Conservation (phyloP, 2,888 invertebrate genomes). For the Clistopyga incitator region DNA sequence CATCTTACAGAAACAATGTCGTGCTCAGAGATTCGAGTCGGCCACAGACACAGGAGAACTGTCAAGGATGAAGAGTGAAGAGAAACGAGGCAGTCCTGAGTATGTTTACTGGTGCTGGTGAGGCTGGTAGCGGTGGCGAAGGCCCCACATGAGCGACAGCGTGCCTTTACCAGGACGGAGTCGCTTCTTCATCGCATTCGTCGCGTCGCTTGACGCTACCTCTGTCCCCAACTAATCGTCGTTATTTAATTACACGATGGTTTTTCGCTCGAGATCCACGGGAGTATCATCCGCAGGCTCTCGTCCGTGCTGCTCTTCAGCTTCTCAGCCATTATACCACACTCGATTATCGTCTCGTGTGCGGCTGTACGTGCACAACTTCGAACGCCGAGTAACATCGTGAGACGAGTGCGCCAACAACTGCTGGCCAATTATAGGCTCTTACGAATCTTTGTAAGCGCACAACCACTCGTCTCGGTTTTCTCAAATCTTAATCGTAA, state of each 20-base stretch:
- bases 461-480: slow-evolving; percentile 14
- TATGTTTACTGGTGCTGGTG: neutral
- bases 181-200: slow-evolving; percentile 82
- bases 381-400: neutral
- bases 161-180: slow-evolving; percentile 75
- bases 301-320: neutral
- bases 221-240: slow-evolving; percentile 79
- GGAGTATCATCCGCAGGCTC: neutral
- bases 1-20: too few species aligned
- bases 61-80: slow-evolving; percentile 18
- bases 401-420: neutral
- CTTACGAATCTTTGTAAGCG: slow-evolving; percentile 35
- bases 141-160: slow-evolving; percentile 79
- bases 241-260: slow-evolving; percentile 81
- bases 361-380: slow-evolving; percentile 12
- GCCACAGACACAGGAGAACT: slow-evolving; percentile 16
- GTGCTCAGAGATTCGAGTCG: neutral
- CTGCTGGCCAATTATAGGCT: slow-evolving; percentile 40
- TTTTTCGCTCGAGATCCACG: slow-evolving; percentile 63
- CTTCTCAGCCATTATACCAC: slow-evolving; percentile 14
- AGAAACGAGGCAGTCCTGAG: slow-evolving; percentile 39
- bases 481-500: slow-evolving; percentile 44
- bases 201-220: slow-evolving; percentile 77
- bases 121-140: slow-evolving; percentile 47
- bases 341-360: slow-evolving; percentile 25